Evolutionary conservation across 2,113 vertebrate genomes (phyloP), one percentile per base, ranked within the genome.

Genomic region (Pterocles orientalis): DNA sequence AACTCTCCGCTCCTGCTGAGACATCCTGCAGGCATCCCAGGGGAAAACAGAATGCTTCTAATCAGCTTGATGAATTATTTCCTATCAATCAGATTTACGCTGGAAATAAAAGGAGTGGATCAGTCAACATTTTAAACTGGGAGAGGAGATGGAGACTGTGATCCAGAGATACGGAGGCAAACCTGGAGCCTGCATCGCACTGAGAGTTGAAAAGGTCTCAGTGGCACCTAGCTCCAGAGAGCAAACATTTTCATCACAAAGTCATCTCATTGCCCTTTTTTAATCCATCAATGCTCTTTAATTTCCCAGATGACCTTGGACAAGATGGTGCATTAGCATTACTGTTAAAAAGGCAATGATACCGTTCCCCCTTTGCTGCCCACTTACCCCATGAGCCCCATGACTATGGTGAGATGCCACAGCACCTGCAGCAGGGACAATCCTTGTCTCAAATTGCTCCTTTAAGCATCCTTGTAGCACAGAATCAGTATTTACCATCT

Each of bases 401-500:
- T 16, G 48, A 43, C 51, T 62, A 48, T n/a, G 34, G 18, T 64
- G 48, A 88, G 65, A 60, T 69, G 66, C 26, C 61, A 64, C n/a
- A 89, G 69, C 65, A 97, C 68, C 82, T 77, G 58, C 82, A 54
- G 66, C 36, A 60, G 65, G 33, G 64, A 71, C 18, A 29, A 66
- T 34, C 34, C 29, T 54, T 4, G 2, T 34, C 80, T 68, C 47
- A 77, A 20, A 82, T 39, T 39, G 47, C 36, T 89, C 26, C 77
- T 86, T 94, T 82, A 92, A 70, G 47, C 47, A 18, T 56, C 62
- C 69, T 51, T 12, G 48, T 25, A 39, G 64, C 77, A 64, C 51
- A n/a, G 58, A 84, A 60, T 75, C 50, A 47, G 29, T 94, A 84
- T 81, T 88, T 95, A 89, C 70, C 25, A 15, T 31, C 50, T 72